Conservation (phyloP, 2,113 vertebrate species). For the Prionailurus viverrinus region DNA sequence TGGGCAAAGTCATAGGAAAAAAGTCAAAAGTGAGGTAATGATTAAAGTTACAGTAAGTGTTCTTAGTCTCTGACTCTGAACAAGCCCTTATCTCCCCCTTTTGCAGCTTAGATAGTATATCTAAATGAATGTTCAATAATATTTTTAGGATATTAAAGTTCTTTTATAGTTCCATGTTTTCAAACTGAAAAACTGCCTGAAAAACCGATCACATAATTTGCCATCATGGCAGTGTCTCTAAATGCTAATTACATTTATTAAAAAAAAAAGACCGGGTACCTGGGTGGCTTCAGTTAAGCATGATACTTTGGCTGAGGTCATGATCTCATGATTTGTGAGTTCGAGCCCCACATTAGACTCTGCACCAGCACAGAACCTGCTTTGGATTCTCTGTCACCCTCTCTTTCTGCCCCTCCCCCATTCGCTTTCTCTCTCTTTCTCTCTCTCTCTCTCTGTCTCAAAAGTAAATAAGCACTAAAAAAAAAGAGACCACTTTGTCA, state of each 20-base stretch:
- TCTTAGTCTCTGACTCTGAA: background rate
- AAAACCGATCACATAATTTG: slow-evolving; percentile 56
- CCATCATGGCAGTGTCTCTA: slow-evolving; percentile 40
- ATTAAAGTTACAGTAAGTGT: background rate
- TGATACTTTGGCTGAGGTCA: no score
- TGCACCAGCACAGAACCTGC: no score
- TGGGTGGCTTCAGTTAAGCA: no score
- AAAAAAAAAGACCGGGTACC: background rate
- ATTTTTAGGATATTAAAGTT: slow-evolving; percentile 43
- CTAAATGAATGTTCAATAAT: background rate
- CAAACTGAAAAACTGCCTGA: slow-evolving; percentile 60
- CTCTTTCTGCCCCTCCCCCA: no score
- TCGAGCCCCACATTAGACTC: no score
- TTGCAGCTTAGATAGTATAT: background rate
- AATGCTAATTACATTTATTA: slow-evolving; percentile 25
- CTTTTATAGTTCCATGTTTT: slow-evolving; percentile 59
- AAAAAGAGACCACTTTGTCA: slow-evolving; percentile 42
- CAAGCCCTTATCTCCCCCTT: background rate
- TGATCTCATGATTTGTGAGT: no score
- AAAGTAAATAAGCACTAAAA: no score
- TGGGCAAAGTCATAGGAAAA: background rate
- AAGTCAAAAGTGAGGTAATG: background rate
- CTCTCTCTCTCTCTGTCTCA: no score
- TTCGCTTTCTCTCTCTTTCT: no score
- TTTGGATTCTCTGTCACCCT: no score